These are phyloP conservation scores for Pristionchus maxplancki DNA, from an alignment of 2,888 invertebrate species.

Conservation along the genomic window DNA sequence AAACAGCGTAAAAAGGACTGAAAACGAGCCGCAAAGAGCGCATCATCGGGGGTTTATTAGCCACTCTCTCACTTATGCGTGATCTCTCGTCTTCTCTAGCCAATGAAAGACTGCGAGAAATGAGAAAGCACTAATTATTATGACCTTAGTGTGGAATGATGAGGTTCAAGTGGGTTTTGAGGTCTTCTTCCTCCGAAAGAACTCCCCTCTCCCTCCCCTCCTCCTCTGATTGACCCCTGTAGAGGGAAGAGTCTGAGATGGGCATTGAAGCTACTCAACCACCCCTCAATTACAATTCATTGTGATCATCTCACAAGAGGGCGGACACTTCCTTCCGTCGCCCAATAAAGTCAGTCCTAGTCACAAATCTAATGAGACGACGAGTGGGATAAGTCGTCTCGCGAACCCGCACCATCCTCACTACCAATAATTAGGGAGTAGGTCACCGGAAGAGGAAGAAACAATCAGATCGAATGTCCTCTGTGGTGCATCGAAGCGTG, in stretches of 20 bases:
- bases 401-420: constrained; percentile 2
- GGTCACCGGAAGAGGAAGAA: constrained; percentile 43
- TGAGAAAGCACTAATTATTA: constrained; percentile 26
- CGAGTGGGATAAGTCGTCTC: constrained; percentile 37
- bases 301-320: constrained; percentile 20
- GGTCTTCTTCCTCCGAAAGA: constrained; percentile 14
- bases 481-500: constrained; percentile 5
- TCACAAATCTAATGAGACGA: constrained; percentile 38
- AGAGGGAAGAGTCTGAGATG: not conserved
- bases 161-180: constrained; percentile 46
- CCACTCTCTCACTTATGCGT: not conserved
- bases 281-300: constrained; percentile 47
- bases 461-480: constrained; percentile 31
- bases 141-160: constrained; percentile 32
- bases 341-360: constrained; percentile 21
- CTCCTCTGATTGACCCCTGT: not conserved
- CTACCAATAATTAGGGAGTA: not conserved
- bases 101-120: not conserved
- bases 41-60: not conserved
- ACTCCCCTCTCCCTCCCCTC: not conserved
- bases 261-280: not conserved
- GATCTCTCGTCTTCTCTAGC: not conserved
- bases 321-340: constrained; percentile 29
- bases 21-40: constrained; percentile 37
- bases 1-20: constrained; percentile 5